These are phyloP conservation scores for Caenorhabditis sp. DNA, from an alignment of 2,888 invertebrate genomes.

Conservation along the genomic window DNA sequence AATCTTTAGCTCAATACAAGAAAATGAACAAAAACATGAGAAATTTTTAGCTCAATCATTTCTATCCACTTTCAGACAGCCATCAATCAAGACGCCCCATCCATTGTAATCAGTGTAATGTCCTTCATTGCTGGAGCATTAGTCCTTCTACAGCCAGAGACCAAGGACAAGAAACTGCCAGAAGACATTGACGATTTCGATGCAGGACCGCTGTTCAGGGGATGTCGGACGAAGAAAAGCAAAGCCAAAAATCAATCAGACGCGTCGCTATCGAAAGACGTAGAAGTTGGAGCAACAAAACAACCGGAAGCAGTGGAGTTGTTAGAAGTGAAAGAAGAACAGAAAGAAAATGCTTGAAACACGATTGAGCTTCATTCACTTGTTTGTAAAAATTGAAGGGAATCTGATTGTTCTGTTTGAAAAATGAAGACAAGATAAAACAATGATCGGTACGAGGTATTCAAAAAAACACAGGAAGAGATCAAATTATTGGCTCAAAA, in stretches of 20 bases:
- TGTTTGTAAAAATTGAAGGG: constrained; percentile 50
- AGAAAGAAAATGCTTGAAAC: not conserved
- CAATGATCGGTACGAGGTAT: no score
- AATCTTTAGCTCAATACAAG: no score
- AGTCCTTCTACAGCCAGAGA: constrained; percentile 78
- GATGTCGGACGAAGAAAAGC: constrained; percentile 19
- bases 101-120: constrained; percentile 72
- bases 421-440: no score
- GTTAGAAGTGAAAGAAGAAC: constrained; percentile 4
- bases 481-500: constrained; percentile 33
- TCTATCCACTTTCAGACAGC: constrained; percentile 32
- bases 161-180: constrained; percentile 70
- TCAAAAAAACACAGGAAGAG: not conserved
- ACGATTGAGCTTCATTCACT: not conserved
- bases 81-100: constrained; percentile 75
- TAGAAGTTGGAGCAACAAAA: not conserved
- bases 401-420: no score
- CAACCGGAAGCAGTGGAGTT: constrained; percentile 10
- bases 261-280: not conserved
- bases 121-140: constrained; percentile 75
- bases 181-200: constrained; percentile 78
- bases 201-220: constrained; percentile 69
- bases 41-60: no score
- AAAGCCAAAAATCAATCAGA: not conserved
- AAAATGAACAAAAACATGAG: no score